A percentile compares a stretch with the other conserved stretches of the same genome.
Evolutionary conservation across 2,888 invertebrate species (phyloP).

Genomic region (Byasa hedistus): DNA sequence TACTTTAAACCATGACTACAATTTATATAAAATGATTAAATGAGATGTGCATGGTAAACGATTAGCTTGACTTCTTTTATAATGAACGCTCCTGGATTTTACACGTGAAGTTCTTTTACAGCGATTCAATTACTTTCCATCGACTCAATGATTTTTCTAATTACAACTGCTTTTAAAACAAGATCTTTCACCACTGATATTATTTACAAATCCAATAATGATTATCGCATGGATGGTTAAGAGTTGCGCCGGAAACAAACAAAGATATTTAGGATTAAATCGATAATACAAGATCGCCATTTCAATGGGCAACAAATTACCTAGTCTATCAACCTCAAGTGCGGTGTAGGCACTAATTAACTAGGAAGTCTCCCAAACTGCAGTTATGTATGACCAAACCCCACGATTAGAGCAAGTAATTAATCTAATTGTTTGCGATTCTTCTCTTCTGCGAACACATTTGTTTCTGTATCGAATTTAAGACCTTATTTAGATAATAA

Average conservation of each 20-base stretch:
- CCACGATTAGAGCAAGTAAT: constrained; percentile 17
- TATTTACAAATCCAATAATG: not conserved
- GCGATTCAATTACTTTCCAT: not conserved
- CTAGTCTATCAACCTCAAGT: constrained; percentile 22
- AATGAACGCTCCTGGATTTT: not conserved
- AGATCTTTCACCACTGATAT: not conserved
- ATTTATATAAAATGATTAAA: not conserved
- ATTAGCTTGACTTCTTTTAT: not conserved
- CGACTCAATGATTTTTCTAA: no score
- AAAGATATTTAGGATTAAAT: not conserved
- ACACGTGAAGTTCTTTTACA: not conserved
- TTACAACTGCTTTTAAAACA: no score
- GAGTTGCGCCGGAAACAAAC: not conserved
- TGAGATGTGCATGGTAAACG: not conserved
- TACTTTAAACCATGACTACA: no score
- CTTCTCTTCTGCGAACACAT: not conserved
- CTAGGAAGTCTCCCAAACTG: constrained; percentile 20
- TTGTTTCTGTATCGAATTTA: not conserved
- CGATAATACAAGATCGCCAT: constrained; percentile 15
- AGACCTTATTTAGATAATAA: not conserved
- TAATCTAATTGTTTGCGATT: constrained; percentile 10
- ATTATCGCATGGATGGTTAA: not conserved
- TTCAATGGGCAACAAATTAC: constrained; percentile 19
- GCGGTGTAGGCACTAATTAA: constrained; percentile 25
- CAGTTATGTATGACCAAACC: constrained; percentile 23